These are phyloP conservation scores for Melinopterus prodromus DNA, from an alignment of 2,888 invertebrate species.

Conservation along the genomic window DNA sequence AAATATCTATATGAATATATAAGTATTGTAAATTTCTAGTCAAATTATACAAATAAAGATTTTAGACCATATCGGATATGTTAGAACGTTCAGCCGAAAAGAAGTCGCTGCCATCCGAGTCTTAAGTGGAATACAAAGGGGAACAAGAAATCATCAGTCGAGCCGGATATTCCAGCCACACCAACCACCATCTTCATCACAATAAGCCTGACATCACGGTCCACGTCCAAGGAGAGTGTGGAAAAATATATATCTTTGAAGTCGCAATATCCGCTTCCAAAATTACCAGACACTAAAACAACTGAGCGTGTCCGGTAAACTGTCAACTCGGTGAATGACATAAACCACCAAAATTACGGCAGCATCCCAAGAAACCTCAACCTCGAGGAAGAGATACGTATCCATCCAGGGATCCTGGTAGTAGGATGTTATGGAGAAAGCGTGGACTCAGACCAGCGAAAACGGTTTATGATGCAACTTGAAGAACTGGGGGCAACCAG, in stretches of 20 bases:
- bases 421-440: too few species aligned
- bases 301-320: constrained; percentile 25
- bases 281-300: constrained; percentile 34
- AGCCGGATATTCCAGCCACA: constrained; percentile 12
- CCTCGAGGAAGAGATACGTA: constrained; percentile 5
- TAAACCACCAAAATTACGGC: too few species aligned
- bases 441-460: constrained; percentile 8
- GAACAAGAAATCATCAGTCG: too few species aligned
- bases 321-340: not conserved
- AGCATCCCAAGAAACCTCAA: not conserved
- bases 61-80: not conserved
- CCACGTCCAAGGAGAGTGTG: too few species aligned
- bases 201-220: constrained; percentile 26
- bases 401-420: not conserved
- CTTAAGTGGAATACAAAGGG: too few species aligned
- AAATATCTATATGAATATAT: not conserved
- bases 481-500: not conserved
- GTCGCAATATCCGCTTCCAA: constrained; percentile 33
- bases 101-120: too few species aligned
- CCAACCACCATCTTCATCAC: constrained; percentile 9
- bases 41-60: not conserved
- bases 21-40: not conserved
- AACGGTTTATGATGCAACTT: not conserved
- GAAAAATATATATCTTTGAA: constrained; percentile 11
- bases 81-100: too few species aligned